Evolutionary conservation across 2,797 vertebrate species (phyloP), one percentile per base, ranked within the genome.

Genomic region (Microctenopoma lineatum): DNA sequence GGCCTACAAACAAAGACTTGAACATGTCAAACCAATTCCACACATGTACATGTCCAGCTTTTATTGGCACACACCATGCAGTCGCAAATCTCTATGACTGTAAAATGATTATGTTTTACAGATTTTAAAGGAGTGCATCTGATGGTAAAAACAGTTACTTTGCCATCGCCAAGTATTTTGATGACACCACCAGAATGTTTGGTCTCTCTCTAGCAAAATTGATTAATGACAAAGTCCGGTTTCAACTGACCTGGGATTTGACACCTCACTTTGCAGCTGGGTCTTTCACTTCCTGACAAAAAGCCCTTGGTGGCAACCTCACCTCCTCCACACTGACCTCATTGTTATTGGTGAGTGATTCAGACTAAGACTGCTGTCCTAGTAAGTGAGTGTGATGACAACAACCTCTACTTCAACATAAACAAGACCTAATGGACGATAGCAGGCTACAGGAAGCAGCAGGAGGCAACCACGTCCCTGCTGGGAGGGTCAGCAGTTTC

Each of bases 11-110:
- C 39, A 53, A 53, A 61, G 56, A 65, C 29, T 73, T 39, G 68
- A 77, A 84, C 75, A 59, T 59, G 78, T 80, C 32, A 32, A 32
- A 84, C 72, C 67, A 51, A 80, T 70, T 79, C 67, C 32, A 34
- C 66, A 47, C 46, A 53, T 52, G 44, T 32, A 32, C 29, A 32
- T 61, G 50, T 70, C 59, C 60, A 39, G 26, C 52, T 34, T 39
- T 61, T 55, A 21, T 21, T 21, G 21, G 21, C 57, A 3, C 7
- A 25, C 4, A 1, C 15, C 66, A 50, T 18, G 18, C 29, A 45
- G 46, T n/a, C 41, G 32, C n/a, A n/a, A 36, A 21, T 60, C 36
- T 57, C 15, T 34, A 18, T n/a, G 26, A 53, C 42, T 47, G 45
- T 38, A 12, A 57, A 45, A 32, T 32, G 5, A 32, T 32, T 32